Base-by-base conservation (phyloP, 2,888 invertebrate species). In the Salpingus planirostris region DNA sequence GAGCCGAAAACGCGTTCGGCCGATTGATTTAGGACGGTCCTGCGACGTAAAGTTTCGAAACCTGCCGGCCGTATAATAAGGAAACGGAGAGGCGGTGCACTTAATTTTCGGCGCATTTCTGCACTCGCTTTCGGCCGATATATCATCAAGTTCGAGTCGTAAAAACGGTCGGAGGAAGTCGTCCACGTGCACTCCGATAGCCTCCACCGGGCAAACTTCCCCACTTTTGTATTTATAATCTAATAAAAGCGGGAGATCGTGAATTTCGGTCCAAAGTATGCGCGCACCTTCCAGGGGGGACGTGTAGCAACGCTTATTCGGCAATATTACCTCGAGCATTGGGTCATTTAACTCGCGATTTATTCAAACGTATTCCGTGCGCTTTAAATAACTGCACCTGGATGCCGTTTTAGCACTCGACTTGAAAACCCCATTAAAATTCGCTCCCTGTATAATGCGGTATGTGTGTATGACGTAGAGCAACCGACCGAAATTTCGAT, bases 171-270 rank as follows among this genome's bases (percentile, higher is more conserved):
- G 29, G 42, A 42, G 42, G 40, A 44, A 29, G 6, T 42, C 44
- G n/a, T n/a, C n/a, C n/a, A n/a, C 25, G 40, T 40, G 46, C 42
- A 38, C 42, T 42, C 43, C 39, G 41, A 44, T 44, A 43, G 44
- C 43, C 42, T 38, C 18, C 18, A 8, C 18, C n/a, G n/a, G 18
- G 6, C 18, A 44, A 47, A 41, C 47, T 50, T 46, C 42, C 42
- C 44, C 49, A 44, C 49, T 52, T 50, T 48, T 51, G 50, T 51
- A 51, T 52, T 51, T 54, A 51, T 50, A 52, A 52, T 52, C 52
- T 54, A 54, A 54, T 54, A 54, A 54, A 54, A 50, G 46, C 47
- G 48, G 39, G 52, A 51, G 44, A 52, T 54, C 54, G 51, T 47
- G 42, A 38, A 40, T 42, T 40, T 41, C 35, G 36, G 27, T 35